Conservation (phyloP, 2,797 vertebrate genomes). For the Spheniscus humboldti region DNA sequence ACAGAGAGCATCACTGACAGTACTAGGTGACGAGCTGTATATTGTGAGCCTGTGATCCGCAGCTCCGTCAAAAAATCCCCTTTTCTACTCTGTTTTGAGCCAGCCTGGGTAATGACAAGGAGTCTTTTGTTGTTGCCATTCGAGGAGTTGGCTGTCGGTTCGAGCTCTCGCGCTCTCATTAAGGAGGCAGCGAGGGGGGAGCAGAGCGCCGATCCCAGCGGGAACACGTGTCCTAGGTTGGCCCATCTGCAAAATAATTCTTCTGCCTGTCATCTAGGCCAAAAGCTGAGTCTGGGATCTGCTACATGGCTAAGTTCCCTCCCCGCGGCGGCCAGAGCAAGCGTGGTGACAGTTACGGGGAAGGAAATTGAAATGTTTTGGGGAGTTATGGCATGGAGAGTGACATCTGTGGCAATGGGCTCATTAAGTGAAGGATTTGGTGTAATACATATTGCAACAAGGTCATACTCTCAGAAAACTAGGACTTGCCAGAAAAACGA, state of each 20-base stretch:
- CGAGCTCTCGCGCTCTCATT: not conserved
- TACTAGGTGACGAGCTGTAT: not conserved
- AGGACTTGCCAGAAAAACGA: not conserved
- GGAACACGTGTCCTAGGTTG: not conserved
- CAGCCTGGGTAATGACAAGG: not conserved
- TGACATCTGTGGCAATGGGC: not conserved
- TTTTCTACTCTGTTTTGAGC: not conserved
- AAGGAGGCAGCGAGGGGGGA: not conserved
- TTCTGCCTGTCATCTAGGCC: not conserved
- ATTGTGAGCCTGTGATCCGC: not conserved
- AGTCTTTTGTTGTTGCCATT: slow-evolving; percentile 21
- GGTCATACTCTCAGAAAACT: not conserved
- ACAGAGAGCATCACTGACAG: not conserved
- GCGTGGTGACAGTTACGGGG: not conserved
- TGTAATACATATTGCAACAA: not conserved
- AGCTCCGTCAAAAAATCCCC: not conserved
- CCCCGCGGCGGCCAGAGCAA: not conserved
- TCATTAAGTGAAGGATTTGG: not conserved
- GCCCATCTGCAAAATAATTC: slow-evolving; percentile 4
- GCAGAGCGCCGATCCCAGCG: not conserved
- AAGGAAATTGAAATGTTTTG: slow-evolving; percentile 7
- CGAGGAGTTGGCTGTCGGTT: not conserved
- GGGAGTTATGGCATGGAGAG: not conserved
- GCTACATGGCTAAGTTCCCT: not conserved
- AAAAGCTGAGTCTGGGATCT: not conserved